Conservation (phyloP, 2,797 vertebrate genomes). For the Anguilla marmorata region DNA sequence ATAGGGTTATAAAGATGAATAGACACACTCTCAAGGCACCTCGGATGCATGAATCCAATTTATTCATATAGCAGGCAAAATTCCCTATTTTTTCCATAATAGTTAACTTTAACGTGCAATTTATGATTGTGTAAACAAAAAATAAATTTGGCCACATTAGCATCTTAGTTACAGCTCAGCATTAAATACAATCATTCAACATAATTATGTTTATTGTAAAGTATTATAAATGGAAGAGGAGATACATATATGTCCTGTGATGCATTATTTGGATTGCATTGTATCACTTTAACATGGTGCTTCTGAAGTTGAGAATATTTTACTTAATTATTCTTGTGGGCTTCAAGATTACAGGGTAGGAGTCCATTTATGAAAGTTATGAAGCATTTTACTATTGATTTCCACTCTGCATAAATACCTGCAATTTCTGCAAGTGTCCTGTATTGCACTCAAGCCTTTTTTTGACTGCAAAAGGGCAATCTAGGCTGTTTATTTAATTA, state of each 20-base stretch:
- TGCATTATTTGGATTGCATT: slow-evolving; percentile 28
- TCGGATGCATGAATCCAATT: not conserved
- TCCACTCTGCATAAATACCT: not conserved
- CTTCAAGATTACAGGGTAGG: not conserved
- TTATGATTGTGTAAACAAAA: not conserved
- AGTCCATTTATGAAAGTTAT: not conserved
- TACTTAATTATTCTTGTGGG: not conserved
- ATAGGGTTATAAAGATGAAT: slow-evolving; percentile 6
- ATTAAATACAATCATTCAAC: not conserved
- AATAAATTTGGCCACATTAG: not conserved
- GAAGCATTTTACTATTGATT: not conserved
- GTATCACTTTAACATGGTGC: slow-evolving; percentile 27
- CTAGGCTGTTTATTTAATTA: not conserved
- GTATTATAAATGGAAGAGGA: not conserved
- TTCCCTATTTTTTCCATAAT: not conserved
- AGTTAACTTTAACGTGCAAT: not conserved
- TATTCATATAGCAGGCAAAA: not conserved
- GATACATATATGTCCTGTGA: not conserved
- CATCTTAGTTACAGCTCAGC: slow-evolving; percentile 4
- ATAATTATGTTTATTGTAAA: slow-evolving; percentile 13
- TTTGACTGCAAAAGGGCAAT: not conserved
- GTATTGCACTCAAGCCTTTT: not conserved
- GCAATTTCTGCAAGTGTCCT: not conserved
- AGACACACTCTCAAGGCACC: not conserved
- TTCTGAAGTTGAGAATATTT: slow-evolving; percentile 20